Evolutionary conservation across 2,113 vertebrate species (phyloP).

Genomic region (Mobula hypostoma): DNA sequence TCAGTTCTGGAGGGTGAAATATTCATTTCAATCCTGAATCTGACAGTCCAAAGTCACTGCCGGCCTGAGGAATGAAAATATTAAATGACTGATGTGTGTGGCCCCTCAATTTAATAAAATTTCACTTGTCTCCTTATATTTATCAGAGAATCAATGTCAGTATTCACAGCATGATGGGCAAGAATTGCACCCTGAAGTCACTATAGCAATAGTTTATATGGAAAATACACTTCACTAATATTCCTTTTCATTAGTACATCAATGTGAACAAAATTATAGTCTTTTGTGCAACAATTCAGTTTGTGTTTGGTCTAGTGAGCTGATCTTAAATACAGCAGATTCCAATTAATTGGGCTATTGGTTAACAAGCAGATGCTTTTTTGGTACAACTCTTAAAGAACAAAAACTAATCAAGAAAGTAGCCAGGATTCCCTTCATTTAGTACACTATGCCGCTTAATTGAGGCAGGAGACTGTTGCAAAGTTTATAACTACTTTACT

Average conservation of each 20-base stretch:
- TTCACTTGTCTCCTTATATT: neutral
- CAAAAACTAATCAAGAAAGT: too few relatives aligned
- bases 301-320: neutral
- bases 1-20: neutral
- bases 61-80: neutral
- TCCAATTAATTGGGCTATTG: too few relatives aligned
- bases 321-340: neutral
- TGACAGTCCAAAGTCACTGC: neutral
- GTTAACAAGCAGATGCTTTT: too few relatives aligned
- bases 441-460: too few relatives aligned
- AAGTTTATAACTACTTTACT: too few relatives aligned
- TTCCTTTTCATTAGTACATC: neutral
- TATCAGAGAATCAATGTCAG: neutral
- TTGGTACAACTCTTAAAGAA: too few relatives aligned
- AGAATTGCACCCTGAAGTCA: neutral
- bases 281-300: neutral
- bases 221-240: neutral
- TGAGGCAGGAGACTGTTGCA: too few relatives aligned
- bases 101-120: neutral
- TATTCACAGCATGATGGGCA: neutral
- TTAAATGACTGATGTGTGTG: neutral
- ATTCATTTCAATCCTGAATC: neutral
- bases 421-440: too few relatives aligned
- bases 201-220: neutral
- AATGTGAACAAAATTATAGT: neutral